phyloP scores from a whole-genome alignment of 2,888 invertebrate species.

The Epsilonema sp. region DNA sequence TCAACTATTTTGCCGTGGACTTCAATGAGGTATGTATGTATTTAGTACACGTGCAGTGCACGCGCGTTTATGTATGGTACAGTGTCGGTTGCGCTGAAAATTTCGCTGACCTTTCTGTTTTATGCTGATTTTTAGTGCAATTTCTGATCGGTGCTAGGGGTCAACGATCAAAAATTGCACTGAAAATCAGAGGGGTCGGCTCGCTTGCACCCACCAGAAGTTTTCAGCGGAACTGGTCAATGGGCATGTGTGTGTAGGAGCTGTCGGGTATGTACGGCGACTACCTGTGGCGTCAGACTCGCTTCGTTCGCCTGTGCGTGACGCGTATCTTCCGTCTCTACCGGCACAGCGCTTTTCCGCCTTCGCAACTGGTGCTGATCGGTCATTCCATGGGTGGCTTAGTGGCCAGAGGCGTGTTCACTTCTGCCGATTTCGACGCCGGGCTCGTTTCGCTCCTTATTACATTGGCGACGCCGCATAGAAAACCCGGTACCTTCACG shows the following conservation, averaged over 20 bases:
- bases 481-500: conserved; percentile 40
- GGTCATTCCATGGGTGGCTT: conserved; percentile 92
- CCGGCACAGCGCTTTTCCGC: neutral
- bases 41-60: too few relatives aligned
- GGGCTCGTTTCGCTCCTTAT: conserved; percentile 47
- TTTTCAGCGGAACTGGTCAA: too few relatives aligned
- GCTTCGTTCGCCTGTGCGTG: conserved; percentile 50
- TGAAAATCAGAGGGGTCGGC: too few relatives aligned
- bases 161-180: too few relatives aligned
- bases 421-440: conserved; percentile 41
- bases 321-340: conserved; percentile 38
- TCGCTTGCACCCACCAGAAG: too few relatives aligned
- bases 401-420: conserved; percentile 52
- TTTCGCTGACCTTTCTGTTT: too few relatives aligned
- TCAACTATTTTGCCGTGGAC: conserved; percentile 78
- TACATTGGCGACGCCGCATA: conserved; percentile 63
- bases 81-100: too few relatives aligned
- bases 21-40: conserved; percentile 53
- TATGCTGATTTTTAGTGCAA: too few relatives aligned
- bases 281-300: conserved; percentile 52
- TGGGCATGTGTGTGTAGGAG: too few relatives aligned
- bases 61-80: too few relatives aligned
- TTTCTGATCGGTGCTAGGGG: too few relatives aligned
- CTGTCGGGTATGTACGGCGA: conserved; percentile 68
- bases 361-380: conserved; percentile 47